Evolutionary conservation across 2,113 vertebrate genomes (phyloP), one percentile per base, ranked within the genome.

Genomic region (Corvus moneduloides): DNA sequence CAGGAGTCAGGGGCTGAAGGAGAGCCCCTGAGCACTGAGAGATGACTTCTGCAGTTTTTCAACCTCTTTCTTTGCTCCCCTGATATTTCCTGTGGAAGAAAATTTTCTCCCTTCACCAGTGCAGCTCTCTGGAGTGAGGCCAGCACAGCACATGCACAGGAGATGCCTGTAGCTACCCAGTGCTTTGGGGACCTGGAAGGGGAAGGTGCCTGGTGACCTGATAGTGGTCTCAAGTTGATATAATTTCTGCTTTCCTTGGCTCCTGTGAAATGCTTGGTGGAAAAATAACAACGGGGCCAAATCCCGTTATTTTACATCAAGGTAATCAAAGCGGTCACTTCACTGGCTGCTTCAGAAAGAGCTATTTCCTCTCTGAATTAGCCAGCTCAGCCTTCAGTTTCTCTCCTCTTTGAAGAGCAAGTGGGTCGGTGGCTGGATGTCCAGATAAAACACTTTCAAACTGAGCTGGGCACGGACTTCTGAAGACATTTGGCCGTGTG

Each of bases 261-360:
- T 82, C 52, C 78, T 51, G 13, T 49, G 74, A 79, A 87, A 72
- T 48, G 35, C 41, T 89, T 33, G 54, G 58, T 91, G 94, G 87
- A 95, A 96, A 84, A 97, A 91, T 22, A 89, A 67, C 49, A 28
- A 8, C 14, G 7, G 46, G 81, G 91, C 87, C 95, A 95, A 93
- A 82, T 54, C n/a, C 11, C 77, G 23, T 92, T 94, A 28, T 93
- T 97, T 85, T 54, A 46, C 71, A 46, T 94, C 64, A 89, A 56
- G 41, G 41, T 90, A 95, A 92, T 93, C 44, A 7, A 49, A 92
- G 62, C 46, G 80, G 71, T 94, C 81, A 68, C 89, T 94, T 95
- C 54, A 27, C 84, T 93, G 92, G 66, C 91, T 92, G 84, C 85
- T 87, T 39, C 59, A 85, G 82, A 67, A 58, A 1, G 58, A 90